phyloP scores from a whole-genome alignment of 2,888 invertebrate genomes.

The Drosophila anomelani region DNA sequence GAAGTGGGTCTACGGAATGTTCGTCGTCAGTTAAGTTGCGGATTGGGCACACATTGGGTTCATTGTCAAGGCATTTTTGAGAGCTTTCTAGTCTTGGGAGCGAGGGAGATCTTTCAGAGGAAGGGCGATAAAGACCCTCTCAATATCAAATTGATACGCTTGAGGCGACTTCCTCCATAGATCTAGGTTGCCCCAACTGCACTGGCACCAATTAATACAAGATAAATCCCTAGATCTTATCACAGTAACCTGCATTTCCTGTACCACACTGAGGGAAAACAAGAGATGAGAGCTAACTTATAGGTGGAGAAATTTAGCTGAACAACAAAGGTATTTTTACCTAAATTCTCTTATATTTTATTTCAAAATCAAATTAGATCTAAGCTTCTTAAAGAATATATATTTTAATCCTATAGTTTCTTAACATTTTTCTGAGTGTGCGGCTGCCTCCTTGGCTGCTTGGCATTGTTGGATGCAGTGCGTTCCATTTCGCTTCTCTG shows the following conservation, averaged over 20 bases:
- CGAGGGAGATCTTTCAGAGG: constrained; percentile 9
- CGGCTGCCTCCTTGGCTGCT: constrained; percentile 7
- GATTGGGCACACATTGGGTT: constrained; percentile 31
- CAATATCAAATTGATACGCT: constrained; percentile 33
- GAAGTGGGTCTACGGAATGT: constrained; percentile 15
- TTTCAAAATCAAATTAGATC: neutral
- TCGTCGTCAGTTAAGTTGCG: constrained; percentile 14
- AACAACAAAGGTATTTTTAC: neutral
- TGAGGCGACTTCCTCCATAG: constrained; percentile 22
- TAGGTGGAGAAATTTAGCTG: neutral
- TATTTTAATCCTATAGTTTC: neutral
- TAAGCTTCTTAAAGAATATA: neutral
- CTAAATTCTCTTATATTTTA: neutral
- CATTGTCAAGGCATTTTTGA: constrained; percentile 28
- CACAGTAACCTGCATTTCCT: constrained; percentile 53
- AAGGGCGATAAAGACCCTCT: constrained; percentile 13
- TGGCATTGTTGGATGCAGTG: constrained; percentile 45
- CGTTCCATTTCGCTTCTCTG: constrained; percentile 66
- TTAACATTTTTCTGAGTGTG: neutral
- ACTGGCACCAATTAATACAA: constrained; percentile 42
- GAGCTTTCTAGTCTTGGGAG: constrained; percentile 8
- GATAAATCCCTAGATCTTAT: constrained; percentile 53
- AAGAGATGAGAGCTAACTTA: neutral
- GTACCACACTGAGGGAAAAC: constrained; percentile 4
- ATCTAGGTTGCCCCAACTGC: constrained; percentile 15